Evolutionary conservation across 1,140 invertebrate genomes (phyloP).

Genomic region (Aphaenogaster rudis): DNA sequence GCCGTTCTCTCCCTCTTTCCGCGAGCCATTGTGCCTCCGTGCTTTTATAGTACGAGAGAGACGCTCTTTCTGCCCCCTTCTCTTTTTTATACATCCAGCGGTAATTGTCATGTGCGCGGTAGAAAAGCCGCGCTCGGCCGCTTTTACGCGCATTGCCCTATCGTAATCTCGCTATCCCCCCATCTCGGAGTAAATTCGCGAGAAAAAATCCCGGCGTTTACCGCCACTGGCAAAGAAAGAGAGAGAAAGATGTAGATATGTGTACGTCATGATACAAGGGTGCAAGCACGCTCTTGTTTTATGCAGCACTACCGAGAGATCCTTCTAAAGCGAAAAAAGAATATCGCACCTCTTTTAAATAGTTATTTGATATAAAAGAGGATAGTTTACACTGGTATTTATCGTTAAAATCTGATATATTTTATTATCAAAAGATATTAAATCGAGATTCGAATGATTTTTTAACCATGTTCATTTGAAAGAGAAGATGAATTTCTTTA

Average conservation of each 20-base stretch:
- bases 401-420: background rate
- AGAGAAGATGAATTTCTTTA: background rate
- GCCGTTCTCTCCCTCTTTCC: background rate
- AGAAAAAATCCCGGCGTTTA: conserved; percentile 13
- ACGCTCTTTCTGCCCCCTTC: background rate
- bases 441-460: background rate
- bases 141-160: conserved; percentile 47
- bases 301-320: background rate
- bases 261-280: background rate
- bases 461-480: background rate
- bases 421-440: background rate
- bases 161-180: conserved; percentile 29
- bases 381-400: background rate
- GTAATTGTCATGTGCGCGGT: conserved; percentile 43
- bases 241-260: background rate
- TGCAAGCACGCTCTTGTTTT: conserved; percentile 16
- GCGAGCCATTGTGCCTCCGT: conserved; percentile 20
- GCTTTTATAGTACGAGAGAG: background rate
- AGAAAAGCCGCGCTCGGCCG: conserved; percentile 13
- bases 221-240: background rate
- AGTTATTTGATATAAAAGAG: background rate
- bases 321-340: conserved; percentile 3
- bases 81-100: background rate
- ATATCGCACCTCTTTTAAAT: background rate
- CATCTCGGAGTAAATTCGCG: conserved; percentile 10